Base-by-base conservation (phyloP, 2,113 vertebrate genomes). In the Sphaerodactylus townsendi region DNA sequence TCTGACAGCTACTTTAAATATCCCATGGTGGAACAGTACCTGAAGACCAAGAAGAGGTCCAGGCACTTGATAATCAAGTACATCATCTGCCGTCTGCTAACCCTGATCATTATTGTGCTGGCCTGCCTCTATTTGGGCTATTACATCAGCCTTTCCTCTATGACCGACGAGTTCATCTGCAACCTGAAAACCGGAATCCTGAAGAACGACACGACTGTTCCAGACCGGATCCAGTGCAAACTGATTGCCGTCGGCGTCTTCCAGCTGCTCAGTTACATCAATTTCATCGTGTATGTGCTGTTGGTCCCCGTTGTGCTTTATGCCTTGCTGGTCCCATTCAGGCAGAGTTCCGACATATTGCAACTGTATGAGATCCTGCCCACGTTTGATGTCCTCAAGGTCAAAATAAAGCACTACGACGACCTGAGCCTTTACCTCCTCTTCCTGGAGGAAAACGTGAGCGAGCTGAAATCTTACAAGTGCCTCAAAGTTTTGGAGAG, bases 21-120 rank as follows among this genome's bases (percentile, higher is more conserved):
- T 87, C 98, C 98, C 10, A 96, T 99, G 64, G 98, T 99, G 89
- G 98, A 99, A 86, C 98, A 98, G 89, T 99, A 99, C 91, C 94
- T 99, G 91, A 98, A 97, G 93, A 98, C 98, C 0, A 99, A 99
- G 92, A 97, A 95, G 76, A 94, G 85, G 74, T 97, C 96, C 11
- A 95, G 70, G 85, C 82, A 88, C 50, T 94, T 99, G 15, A 96
- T 98, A 35, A 35, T 95, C n/a, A 97, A 96, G 64, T 99, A 99
- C 86, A 91, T 99, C 41, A 85, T 89, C 14, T 98, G 98, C 85
- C 96, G 97, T 19, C 89, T 95, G 77, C 89, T 98, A 56, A 98
- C 97, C 0, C 92, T 99, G 53, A n/a, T 93, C 33, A 97, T 96
- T 70, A 93, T 98, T 17, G 84, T 97, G 66, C 46, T 96, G 76